Percentiles rank a stretch among this genome's conserved stretches.
Conservation (phyloP, 2,888 invertebrate genomes). For the Tiliacea citrago region DNA sequence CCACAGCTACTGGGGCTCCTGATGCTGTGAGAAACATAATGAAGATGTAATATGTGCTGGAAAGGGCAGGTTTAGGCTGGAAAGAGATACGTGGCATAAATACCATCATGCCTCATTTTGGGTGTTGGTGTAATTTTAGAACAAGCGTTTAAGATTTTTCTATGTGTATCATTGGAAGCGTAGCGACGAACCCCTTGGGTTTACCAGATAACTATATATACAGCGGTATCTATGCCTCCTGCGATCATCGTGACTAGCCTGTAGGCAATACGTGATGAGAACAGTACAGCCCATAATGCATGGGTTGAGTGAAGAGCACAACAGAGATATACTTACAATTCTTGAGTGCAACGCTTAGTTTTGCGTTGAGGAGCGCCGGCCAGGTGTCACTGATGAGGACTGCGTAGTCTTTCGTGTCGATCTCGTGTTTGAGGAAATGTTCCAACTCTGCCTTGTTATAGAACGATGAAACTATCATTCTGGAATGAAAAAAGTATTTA, state of each 20-base stretch:
- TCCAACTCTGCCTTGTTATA: conserved; percentile 96
- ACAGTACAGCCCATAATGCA: background rate
- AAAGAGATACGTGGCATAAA: background rate
- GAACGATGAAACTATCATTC: conserved; percentile 96
- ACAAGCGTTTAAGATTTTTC: background rate
- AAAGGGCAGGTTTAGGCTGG: background rate
- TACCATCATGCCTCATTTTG: background rate
- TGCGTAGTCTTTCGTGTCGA: conserved; percentile 92
- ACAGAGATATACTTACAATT: conserved; percentile 79
- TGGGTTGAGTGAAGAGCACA: background rate
- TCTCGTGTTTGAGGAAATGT: conserved; percentile 93
- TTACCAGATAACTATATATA: background rate
- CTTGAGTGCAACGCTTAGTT: conserved; percentile 94
- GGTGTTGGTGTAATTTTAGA: background rate
- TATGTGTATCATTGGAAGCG: background rate
- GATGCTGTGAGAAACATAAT: conserved; percentile 67
- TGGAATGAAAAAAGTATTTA: conserved; percentile 74
- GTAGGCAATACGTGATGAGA: background rate
- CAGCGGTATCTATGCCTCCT: background rate
- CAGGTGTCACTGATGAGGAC: conserved; percentile 93
- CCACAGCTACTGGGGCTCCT: conserved; percentile 91
- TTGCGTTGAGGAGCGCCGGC: conserved; percentile 92
- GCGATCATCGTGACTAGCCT: background rate
- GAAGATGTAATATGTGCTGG: background rate
- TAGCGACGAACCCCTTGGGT: background rate